These are phyloP conservation scores for Mormyrus iriodes DNA, from an alignment of 2,113 vertebrate genomes.

Conservation along the genomic window DNA sequence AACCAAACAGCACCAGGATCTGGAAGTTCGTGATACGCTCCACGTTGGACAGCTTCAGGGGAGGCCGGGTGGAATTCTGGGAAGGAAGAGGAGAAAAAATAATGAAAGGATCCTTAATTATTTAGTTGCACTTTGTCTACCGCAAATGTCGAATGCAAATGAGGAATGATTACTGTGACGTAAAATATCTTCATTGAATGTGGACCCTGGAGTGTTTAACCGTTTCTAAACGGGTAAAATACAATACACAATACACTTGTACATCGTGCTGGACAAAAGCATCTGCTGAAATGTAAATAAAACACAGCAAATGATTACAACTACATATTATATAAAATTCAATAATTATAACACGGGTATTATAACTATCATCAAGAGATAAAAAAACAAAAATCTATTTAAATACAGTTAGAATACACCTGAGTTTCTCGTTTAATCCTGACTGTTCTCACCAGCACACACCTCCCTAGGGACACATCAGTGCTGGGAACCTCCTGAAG, in stretches of 20 bases:
- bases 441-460: background rate
- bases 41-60: constrained; percentile 95
- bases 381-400: background rate
- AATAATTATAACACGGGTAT: background rate
- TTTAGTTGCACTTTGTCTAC: background rate
- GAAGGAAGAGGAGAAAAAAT: constrained; percentile 26
- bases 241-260: background rate
- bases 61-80: constrained; percentile 94
- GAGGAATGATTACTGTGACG: background rate
- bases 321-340: background rate
- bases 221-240: background rate
- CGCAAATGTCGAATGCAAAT: background rate
- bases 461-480: background rate
- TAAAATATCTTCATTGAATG: background rate
- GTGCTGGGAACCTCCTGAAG: background rate
- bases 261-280: background rate
- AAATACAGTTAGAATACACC: background rate
- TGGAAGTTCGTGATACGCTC: constrained; percentile 97
- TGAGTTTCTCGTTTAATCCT: background rate
- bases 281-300: background rate
- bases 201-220: background rate
- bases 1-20: constrained; percentile 92
- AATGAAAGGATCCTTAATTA: background rate
- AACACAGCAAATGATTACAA: background rate
- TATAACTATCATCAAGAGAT: background rate